Evolutionary conservation across 1,140 invertebrate genomes (phyloP).

Genomic region (Musca domestica): DNA sequence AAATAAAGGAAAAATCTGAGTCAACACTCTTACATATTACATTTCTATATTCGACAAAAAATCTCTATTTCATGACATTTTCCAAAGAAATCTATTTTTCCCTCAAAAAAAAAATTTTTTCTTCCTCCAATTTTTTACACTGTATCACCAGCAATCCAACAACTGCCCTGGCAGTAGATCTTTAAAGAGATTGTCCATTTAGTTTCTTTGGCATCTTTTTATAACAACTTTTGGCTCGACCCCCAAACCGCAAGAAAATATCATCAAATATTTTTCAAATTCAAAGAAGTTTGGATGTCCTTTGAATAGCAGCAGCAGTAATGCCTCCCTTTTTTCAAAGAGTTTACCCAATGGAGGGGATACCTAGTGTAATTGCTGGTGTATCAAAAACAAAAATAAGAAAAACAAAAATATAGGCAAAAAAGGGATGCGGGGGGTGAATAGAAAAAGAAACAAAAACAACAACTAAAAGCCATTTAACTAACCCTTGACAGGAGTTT

Average conservation of each 20-base stretch:
- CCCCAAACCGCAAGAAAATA: neutral
- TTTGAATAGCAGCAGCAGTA: slow-evolving; percentile 1
- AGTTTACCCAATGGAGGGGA: slow-evolving; percentile 33
- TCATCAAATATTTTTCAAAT: neutral
- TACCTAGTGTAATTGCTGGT: slow-evolving; percentile 53
- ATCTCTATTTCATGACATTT: too few species aligned
- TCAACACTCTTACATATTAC: too few species aligned
- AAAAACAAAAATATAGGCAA: neutral
- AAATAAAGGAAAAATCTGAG: too few species aligned
- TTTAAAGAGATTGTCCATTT: neutral
- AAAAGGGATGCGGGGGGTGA: neutral
- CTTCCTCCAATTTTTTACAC: too few species aligned
- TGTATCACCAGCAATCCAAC: too few species aligned
- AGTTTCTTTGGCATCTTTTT: neutral
- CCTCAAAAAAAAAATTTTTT: too few species aligned
- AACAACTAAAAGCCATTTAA: neutral
- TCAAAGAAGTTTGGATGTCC: neutral
- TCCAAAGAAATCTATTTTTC: too few species aligned
- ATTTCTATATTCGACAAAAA: too few species aligned
- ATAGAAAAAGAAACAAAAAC: neutral
- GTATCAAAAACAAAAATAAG: neutral
- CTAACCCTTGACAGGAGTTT: neutral
- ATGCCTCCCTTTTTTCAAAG: neutral
- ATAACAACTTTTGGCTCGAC: neutral
- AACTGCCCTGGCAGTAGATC: neutral